These are phyloP conservation scores for Cettia cetti DNA, from an alignment of 2,113 vertebrate species.

Conservation along the genomic window DNA sequence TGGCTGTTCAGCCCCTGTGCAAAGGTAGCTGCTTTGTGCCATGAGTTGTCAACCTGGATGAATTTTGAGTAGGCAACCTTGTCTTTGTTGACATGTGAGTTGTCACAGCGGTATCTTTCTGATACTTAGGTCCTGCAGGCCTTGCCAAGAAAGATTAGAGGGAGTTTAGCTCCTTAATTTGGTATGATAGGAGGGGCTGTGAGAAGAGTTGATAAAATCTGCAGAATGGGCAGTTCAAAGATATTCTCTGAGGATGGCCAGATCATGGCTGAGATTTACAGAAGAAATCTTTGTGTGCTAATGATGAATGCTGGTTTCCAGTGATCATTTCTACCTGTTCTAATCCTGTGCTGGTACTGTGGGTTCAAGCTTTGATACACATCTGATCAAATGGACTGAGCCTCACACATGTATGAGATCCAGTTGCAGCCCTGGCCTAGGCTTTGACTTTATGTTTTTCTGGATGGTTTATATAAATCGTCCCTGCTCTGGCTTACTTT, in stretches of 20 bases:
- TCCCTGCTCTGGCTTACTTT: neutral
- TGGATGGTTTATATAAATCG: neutral
- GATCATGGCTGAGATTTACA: neutral
- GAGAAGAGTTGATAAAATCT: neutral
- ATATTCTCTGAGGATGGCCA: neutral
- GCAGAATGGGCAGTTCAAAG: neutral
- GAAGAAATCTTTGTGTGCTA: neutral
- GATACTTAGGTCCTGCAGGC: neutral
- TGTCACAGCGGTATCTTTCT: neutral
- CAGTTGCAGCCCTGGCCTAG: neutral
- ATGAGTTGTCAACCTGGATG: neutral
- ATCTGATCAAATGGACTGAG: neutral
- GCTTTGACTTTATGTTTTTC: neutral
- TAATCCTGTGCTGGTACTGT: neutral
- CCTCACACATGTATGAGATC: rapidly evolving
- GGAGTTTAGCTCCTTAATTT: neutral
- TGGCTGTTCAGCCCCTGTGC: neutral
- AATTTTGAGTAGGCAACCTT: neutral
- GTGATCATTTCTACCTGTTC: neutral
- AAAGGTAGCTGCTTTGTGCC: neutral
- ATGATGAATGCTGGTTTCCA: neutral
- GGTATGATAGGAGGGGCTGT: neutral
- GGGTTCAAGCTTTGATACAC: neutral
- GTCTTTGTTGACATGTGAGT: neutral
- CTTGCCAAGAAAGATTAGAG: neutral